A percentile compares a stretch with the other conserved stretches of the same genome.
Evolutionary conservation across 1,140 invertebrate species (phyloP).

Genomic region (Euwallacea similis): DNA sequence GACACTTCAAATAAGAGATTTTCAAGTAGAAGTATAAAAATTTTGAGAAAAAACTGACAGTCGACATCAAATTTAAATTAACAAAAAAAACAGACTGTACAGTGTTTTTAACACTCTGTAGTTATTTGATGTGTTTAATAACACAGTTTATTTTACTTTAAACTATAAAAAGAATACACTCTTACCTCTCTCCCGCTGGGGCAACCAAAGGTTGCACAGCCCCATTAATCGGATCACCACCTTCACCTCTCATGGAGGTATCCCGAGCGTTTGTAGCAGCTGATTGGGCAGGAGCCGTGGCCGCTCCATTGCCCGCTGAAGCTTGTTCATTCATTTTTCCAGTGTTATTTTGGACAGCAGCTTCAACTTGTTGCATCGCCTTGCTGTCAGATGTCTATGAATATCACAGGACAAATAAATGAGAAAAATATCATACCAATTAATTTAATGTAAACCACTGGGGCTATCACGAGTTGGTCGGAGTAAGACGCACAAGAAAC

Average conservation of each 20-base stretch:
- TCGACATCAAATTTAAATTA: too few species aligned
- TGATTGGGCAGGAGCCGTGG: constrained; percentile 23
- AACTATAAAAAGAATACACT: background rate
- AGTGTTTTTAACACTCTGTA: background rate
- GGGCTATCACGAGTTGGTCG: constrained; percentile 49
- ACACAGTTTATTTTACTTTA: background rate
- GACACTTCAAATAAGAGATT: too few species aligned
- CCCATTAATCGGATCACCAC: constrained; percentile 80
- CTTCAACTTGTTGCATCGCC: constrained; percentile 65
- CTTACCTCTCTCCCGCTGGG: constrained; percentile 65
- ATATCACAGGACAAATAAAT: too few species aligned
- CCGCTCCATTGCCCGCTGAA: constrained; percentile 26
- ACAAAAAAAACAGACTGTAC: background rate
- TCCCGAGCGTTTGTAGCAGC: constrained; percentile 41
- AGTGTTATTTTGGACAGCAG: constrained; percentile 61
- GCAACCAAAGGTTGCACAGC: constrained; percentile 77
- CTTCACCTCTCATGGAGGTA: constrained; percentile 62
- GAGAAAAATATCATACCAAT: constrained; percentile 24
- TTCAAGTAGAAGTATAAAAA: too few species aligned
- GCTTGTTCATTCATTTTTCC: constrained; percentile 50
- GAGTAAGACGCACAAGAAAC: constrained; percentile 35
- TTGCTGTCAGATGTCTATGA: background rate
- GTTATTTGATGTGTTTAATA: background rate
- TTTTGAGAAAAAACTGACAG: too few species aligned
- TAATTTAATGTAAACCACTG: constrained; percentile 37